Evolutionary conservation across 2,797 vertebrate species (phyloP), one percentile per base, ranked within the genome.

Genomic region (Sebastes steindachneri): DNA sequence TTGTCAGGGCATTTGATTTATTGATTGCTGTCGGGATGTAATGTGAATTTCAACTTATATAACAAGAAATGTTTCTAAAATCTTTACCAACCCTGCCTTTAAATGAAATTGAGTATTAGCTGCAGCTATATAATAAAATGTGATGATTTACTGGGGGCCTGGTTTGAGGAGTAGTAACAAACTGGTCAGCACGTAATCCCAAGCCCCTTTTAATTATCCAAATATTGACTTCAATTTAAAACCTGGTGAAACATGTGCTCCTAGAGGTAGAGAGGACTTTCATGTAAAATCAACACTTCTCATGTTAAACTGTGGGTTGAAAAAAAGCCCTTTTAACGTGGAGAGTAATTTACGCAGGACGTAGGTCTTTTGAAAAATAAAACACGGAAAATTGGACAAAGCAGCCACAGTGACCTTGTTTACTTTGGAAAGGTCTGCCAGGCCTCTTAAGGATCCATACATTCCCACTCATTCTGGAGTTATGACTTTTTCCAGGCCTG

Each of bases 401-500:
- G 80, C 74, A 67, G 75, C 89, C 79, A 84, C 80, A 86, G 85
- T 92, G 91, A 86, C 74, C 35, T 79, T 92, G 92, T 95, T 95
- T 93, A 93, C 92, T 84, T 93, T 94, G 88, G 90, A 90, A 66
- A 73, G 72, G 68, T 63, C 75, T 80, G 63, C 76, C 26, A 54
- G 74, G 55, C 15, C 68, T 86, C 73, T 70, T 60, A 74, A 80
- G 76, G 84, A 84, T 77, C 85, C 79, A 88, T 80, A 78, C 72
- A 73, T 85, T 92, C 82, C 86, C 28, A 75, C 79, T 78, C 68
- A 70, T 88, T 82, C 83, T 84, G 74, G 76, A 93, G 85, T 93
- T 84, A 85, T 73, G 78, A 83, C 79, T 94, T 95, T 95, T 96
- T 93, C 93, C 92, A 92, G 88, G 88, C 76, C 91, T 91, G 72